Conservation (phyloP, 2,888 invertebrate genomes). For the Nephrocerus scutellatus region DNA sequence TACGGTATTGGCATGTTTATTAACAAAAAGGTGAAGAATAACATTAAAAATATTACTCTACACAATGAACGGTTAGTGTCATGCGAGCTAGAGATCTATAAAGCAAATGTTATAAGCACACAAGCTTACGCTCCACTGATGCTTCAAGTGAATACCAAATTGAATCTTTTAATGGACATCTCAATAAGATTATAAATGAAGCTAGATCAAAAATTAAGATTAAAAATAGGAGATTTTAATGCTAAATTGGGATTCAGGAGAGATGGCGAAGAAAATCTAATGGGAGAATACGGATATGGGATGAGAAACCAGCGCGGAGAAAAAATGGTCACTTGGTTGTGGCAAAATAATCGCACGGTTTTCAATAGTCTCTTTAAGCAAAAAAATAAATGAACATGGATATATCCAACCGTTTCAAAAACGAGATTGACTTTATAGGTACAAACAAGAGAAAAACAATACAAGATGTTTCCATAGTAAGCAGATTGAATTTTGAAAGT, state of each 20-base stretch:
- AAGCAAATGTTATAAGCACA: background rate
- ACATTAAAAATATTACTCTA: conserved; percentile 2
- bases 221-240: conserved; percentile 1
- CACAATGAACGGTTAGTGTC: too few relatives aligned
- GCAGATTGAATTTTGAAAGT: too few relatives aligned
- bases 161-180: background rate
- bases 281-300: too few relatives aligned
- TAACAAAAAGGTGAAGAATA: conserved; percentile 2
- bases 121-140: conserved; percentile 2
- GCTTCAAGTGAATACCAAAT: conserved; percentile 3
- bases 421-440: too few relatives aligned
- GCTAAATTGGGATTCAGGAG: background rate
- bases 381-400: too few relatives aligned
- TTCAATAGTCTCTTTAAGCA: too few relatives aligned
- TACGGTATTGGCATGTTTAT: conserved; percentile 3
- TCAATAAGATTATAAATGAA: background rate
- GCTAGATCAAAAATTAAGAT: conserved; percentile 3
- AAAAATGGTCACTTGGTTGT: too few relatives aligned
- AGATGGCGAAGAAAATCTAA: conserved; percentile 1
- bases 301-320: too few relatives aligned
- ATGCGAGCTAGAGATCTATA: conserved; percentile 1
- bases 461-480: too few relatives aligned
- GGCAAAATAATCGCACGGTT: too few relatives aligned
- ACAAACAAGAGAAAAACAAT: too few relatives aligned
- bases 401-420: too few relatives aligned